These are phyloP conservation scores for Saguinus midas DNA, from an alignment of 2,113 vertebrate genomes.

Conservation along the genomic window DNA sequence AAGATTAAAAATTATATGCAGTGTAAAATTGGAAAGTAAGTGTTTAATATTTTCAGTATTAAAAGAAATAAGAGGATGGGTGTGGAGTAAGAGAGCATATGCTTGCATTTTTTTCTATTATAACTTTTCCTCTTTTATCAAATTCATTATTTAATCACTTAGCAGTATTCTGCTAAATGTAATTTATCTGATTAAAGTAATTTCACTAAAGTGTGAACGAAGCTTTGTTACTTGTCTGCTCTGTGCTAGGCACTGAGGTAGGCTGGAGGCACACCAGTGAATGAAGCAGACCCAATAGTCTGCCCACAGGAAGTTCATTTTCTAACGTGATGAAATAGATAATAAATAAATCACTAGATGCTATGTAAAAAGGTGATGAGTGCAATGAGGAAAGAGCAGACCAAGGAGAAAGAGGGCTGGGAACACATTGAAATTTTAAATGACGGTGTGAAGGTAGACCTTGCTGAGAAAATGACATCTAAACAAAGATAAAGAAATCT, in stretches of 20 bases:
- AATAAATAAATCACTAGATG: neutral
- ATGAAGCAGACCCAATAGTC: neutral
- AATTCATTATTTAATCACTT: conserved; percentile 32
- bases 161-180: neutral
- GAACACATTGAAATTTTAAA: neutral
- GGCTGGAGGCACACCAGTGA: neutral
- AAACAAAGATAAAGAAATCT: neutral
- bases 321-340: neutral
- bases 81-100: neutral
- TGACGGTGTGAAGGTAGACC: rapidly evolving
- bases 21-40: neutral
- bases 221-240: neutral
- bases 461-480: neutral
- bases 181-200: neutral
- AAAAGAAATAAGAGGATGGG: neutral
- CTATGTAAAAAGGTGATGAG: neutral
- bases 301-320: neutral
- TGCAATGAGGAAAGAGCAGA: neutral
- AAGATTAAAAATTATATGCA: neutral
- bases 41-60: neutral
- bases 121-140: neutral
- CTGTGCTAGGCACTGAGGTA: neutral
- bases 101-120: neutral
- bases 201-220: conserved; percentile 16
- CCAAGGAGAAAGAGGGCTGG: neutral